These are phyloP conservation scores for Perca schrenkii DNA, from an alignment of 2,113 vertebrate genomes.

Conservation along the genomic window DNA sequence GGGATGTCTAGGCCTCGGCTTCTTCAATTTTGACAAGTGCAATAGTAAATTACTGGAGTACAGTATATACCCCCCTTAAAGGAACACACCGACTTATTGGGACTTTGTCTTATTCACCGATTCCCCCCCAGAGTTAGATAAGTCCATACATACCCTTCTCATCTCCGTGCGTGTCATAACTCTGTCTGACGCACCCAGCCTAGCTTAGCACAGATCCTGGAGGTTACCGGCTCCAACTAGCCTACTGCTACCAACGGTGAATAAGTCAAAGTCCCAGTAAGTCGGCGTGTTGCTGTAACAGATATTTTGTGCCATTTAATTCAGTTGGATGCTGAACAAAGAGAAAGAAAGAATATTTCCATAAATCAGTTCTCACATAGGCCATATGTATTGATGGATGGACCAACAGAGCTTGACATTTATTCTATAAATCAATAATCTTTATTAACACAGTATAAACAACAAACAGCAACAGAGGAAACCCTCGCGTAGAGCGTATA, in stretches of 20 bases:
- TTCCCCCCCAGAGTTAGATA: no score
- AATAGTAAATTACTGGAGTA: neutral
- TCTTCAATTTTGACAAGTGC: neutral
- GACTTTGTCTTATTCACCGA: no score
- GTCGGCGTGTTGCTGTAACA: no score
- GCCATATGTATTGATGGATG: constrained; percentile 10
- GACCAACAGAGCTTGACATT: constrained; percentile 34
- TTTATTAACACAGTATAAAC: constrained; percentile 89
- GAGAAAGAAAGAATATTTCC: neutral
- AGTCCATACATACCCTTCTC: no score
- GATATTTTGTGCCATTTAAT: neutral
- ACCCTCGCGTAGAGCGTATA: constrained; percentile 61
- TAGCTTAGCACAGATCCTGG: no score
- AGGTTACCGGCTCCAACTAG: no score
- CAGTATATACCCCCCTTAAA: neutral
- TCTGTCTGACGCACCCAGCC: no score
- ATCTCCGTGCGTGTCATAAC: no score
- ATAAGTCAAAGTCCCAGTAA: no score
- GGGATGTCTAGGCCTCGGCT: neutral
- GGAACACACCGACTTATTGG: no score
- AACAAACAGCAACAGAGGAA: constrained; percentile 82
- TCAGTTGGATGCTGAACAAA: neutral
- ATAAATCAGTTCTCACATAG: neutral
- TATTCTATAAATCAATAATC: constrained; percentile 82
- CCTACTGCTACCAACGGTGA: no score